Conservation (phyloP, 2,797 vertebrate genomes). For the Mycteria americana region DNA sequence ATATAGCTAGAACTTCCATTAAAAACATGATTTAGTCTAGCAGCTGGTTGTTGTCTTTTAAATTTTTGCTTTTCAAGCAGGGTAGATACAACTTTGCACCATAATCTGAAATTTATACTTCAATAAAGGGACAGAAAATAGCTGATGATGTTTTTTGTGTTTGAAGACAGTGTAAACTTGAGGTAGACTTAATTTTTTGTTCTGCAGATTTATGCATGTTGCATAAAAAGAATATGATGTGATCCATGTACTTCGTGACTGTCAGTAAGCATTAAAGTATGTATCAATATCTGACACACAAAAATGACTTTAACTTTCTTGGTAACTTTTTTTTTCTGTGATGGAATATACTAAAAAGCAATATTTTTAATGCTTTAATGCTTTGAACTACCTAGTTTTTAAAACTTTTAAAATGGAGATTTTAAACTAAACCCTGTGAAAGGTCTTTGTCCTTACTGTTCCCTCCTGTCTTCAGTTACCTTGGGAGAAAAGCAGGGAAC, state of each 20-base stretch:
- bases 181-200: neutral
- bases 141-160: neutral
- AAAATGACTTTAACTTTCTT: neutral
- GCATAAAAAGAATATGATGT: neutral
- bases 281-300: neutral
- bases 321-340: neutral
- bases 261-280: neutral
- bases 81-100: neutral
- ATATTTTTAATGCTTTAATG: neutral
- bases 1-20: neutral
- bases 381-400: neutral
- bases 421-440: neutral
- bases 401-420: neutral
- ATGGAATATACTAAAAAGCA: neutral
- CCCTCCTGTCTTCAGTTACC: neutral
- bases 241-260: neutral
- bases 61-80: neutral
- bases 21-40: neutral
- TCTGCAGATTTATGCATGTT: neutral
- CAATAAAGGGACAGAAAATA: neutral
- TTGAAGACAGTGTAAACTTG: neutral
- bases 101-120: neutral
- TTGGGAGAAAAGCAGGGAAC: neutral
- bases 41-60: neutral
- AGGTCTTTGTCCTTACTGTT: neutral